These are phyloP conservation scores for Gortyna flavago DNA, from an alignment of 2,888 invertebrate species.

Conservation along the genomic window DNA sequence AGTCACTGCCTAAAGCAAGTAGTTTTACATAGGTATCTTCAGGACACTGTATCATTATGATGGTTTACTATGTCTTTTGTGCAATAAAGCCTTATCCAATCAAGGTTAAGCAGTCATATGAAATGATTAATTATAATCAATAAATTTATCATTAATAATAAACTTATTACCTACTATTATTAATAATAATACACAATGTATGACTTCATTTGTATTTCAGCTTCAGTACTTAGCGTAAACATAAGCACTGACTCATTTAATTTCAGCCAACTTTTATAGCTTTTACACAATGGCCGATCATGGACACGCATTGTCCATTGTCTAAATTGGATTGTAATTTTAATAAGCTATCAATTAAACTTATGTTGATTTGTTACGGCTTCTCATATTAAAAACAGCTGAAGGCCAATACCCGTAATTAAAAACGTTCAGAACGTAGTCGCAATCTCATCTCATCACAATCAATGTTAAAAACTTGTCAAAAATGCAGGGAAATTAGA, in stretches of 20 bases:
- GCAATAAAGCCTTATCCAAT: constrained; percentile 1
- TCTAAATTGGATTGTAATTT: background rate
- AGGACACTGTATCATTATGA: background rate
- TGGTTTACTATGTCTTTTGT: background rate
- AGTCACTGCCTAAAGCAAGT: no score
- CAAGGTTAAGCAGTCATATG: background rate
- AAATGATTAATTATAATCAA: background rate
- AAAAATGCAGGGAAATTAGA: background rate
- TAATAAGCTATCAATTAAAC: background rate
- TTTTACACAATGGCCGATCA: constrained; percentile 22
- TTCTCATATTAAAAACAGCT: constrained; percentile 11
- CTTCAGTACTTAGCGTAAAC: background rate
- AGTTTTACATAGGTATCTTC: background rate
- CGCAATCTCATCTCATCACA: background rate
- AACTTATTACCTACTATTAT: background rate
- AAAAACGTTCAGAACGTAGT: no score
- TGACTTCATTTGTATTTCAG: background rate
- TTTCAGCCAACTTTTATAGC: constrained; percentile 19
- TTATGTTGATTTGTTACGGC: constrained; percentile 1
- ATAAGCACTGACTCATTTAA: constrained; percentile 28
- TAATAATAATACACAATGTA: background rate
- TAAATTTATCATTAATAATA: background rate
- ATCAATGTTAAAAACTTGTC: background rate
- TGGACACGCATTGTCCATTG: constrained; percentile 26
- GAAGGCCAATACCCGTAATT: background rate